phyloP scores from a whole-genome alignment of 2,888 invertebrate genomes.

The Volucella bombylans region DNA sequence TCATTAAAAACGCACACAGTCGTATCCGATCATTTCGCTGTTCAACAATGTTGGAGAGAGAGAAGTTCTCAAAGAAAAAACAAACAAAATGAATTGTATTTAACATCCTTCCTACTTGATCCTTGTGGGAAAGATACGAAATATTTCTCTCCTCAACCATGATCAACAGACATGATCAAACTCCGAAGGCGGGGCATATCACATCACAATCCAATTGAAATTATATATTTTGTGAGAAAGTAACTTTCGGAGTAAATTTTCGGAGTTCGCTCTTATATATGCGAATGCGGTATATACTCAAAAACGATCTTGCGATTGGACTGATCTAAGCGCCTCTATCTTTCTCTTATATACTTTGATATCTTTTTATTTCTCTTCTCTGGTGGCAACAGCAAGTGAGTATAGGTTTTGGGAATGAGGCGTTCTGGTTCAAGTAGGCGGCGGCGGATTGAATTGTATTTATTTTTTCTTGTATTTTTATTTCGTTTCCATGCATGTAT shows the following conservation, averaged over 20 bases:
- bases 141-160: background rate
- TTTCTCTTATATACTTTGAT: slow-evolving; percentile 44
- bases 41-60: background rate
- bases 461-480: slow-evolving; percentile 10
- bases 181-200: slow-evolving; percentile 38
- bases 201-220: slow-evolving; percentile 52
- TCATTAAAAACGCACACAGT: slow-evolving; percentile 45
- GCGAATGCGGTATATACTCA: slow-evolving; percentile 35
- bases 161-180: slow-evolving; percentile 19
- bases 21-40: slow-evolving; percentile 27
- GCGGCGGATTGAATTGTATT: background rate
- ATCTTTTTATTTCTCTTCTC: slow-evolving; percentile 69
- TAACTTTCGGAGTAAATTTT: slow-evolving; percentile 64
- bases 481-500: slow-evolving; percentile 26
- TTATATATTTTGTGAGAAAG: slow-evolving; percentile 6
- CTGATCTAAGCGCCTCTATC: slow-evolving; percentile 21
- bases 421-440: no score
- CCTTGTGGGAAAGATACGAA: slow-evolving; percentile 37
- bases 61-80: background rate
- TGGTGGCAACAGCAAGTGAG: background rate
- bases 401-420: slow-evolving; percentile 34
- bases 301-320: slow-evolving; percentile 61
- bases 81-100: background rate
- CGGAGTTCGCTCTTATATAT: slow-evolving; percentile 63
- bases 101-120: slow-evolving; percentile 23